Base-by-base conservation (phyloP, 2,888 invertebrate genomes). In the Timema podura region DNA sequence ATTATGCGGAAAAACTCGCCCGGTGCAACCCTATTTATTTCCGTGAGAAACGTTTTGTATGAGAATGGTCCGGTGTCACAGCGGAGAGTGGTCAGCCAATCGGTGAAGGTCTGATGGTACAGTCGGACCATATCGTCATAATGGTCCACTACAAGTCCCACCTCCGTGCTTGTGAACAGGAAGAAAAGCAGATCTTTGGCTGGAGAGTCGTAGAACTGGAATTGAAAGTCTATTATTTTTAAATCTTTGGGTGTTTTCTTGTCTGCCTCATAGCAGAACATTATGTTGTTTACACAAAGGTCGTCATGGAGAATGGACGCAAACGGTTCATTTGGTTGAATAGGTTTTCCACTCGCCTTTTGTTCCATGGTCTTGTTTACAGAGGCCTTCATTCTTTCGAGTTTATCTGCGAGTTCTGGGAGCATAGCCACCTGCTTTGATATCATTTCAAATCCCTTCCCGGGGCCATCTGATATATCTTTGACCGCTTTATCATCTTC, bases 201-300 rank as follows among this genome's bases (percentile, higher is more conserved):
- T 5, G 85, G 79, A 6, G 85, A 85, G 49, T 82, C 80, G 70
- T 84, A 85, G 15, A 82, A 77, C 61, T 85, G 83, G 48, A 86
- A 81, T 77, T 88, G 88, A 71, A 87, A 84, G 75, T 88, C 88
- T 0, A 88, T 81, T 65, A 88, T 83, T 78, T 87, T 88, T 5
- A 86, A 77, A 72, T 82, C 81, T 0, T 80, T 76, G 0, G 85
- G 81, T 16, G 15, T n/a, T 57, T 78, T 75, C 3, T 82, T 82
- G 5, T 72, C 16, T 47, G 74, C 76, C 78, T 86, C 82, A 68
- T 81, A 80, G 69, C 82, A 79, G 13, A 87, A 79, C 83, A 88
- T 83, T 1, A 87, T 81, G 74, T 88, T 88, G 76, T 87, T 88
- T 11, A 85, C 83, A 88, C 88, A 88, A 67, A 86, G 82, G 77